Conservation (phyloP, 2,797 vertebrate species). For the Buphagus erythrorhynchus region DNA sequence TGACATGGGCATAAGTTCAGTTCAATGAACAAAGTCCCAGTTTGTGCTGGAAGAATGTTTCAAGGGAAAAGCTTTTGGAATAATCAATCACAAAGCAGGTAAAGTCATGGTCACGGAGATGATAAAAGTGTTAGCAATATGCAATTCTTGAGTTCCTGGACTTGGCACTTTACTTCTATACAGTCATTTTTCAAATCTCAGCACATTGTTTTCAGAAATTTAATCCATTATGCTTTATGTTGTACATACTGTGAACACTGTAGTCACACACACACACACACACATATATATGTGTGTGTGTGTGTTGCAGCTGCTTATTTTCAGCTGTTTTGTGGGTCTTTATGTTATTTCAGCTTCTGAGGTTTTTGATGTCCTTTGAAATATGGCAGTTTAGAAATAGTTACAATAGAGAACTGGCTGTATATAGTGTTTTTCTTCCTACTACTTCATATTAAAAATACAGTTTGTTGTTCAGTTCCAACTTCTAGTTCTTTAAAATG, state of each 20-base stretch:
- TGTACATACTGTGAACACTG: rapidly evolving
- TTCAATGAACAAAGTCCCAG: not conserved
- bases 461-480: not conserved
- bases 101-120: not conserved
- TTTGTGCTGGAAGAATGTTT: not conserved
- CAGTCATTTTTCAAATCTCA: not conserved
- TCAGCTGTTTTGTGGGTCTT: not conserved
- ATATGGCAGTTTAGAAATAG: not conserved
- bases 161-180: not conserved
- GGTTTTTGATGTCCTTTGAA: not conserved
- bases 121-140: not conserved
- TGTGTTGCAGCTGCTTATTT: not conserved
- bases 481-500: not conserved
- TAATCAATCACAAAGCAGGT: not conserved
- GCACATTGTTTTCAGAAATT: not conserved
- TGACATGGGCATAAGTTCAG: not conserved
- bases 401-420: not conserved
- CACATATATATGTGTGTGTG: not conserved
- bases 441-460: not conserved
- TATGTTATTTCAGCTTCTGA: not conserved
- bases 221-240: not conserved
- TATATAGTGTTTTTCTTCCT: not conserved
- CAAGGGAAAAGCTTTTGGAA: not conserved
- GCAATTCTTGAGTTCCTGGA: not conserved
- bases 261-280: too few species aligned